Evolutionary conservation across 2,888 invertebrate species (phyloP).

Genomic region (Didymodactylos carnosus): DNA sequence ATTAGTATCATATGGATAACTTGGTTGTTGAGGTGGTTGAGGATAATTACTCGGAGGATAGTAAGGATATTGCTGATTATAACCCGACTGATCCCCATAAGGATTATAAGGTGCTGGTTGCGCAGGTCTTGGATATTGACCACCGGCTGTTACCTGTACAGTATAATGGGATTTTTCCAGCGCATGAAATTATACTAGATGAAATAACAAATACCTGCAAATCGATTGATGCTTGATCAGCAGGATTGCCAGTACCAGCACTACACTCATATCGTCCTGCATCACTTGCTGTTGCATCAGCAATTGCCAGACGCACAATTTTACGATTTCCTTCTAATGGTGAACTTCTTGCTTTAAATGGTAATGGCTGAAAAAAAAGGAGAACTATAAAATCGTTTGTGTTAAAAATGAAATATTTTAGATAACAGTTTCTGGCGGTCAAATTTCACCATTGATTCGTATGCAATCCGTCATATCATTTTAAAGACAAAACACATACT

Average conservation of each 20-base stretch:
- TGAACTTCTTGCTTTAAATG: neutral
- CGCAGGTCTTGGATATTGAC: neutral
- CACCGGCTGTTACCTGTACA: neutral
- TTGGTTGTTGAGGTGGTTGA: neutral
- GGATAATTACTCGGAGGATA: too few relatives aligned
- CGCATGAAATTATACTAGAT: neutral
- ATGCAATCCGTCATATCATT: too few relatives aligned
- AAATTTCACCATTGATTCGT: too few relatives aligned
- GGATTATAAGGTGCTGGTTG: too few relatives aligned
- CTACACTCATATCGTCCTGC: neutral
- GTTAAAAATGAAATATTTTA: neutral
- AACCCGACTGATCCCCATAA: too few relatives aligned
- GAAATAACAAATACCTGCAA: neutral
- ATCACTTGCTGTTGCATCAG: neutral
- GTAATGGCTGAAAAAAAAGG: neutral
- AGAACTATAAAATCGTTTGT: neutral
- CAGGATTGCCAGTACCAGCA: neutral
- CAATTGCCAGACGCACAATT: neutral
- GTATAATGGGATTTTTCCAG: neutral
- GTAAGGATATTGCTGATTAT: too few relatives aligned
- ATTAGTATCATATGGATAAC: neutral
- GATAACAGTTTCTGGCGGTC: neutral
- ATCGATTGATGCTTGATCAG: neutral
- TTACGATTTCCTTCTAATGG: neutral
- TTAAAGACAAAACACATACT: neutral